A percentile compares a stretch with the other conserved stretches of the same genome.
Evolutionary conservation across 2,888 invertebrate genomes (phyloP).

Genomic region (Diadromus collaris): DNA sequence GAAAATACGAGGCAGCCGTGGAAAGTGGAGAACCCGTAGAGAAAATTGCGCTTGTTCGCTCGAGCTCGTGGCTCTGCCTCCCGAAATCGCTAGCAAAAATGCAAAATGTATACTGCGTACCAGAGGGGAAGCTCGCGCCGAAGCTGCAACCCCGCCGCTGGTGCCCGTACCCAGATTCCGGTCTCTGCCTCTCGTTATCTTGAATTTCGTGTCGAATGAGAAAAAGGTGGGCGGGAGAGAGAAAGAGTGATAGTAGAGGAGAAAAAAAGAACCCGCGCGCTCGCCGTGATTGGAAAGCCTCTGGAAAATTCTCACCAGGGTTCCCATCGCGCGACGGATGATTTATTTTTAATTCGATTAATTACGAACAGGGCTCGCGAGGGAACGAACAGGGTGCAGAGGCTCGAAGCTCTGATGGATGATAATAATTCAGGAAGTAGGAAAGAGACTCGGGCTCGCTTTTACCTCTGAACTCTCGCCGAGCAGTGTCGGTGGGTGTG

Average conservation of each 20-base stretch:
- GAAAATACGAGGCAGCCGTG: constrained; percentile 51
- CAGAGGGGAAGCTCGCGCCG: neutral
- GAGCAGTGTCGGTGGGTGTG: neutral
- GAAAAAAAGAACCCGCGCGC: neutral
- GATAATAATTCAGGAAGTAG: constrained; percentile 32
- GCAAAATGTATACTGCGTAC: constrained; percentile 58
- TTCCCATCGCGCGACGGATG: neutral
- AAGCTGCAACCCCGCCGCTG: constrained; percentile 4
- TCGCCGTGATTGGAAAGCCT: constrained; percentile 24
- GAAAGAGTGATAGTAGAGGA: neutral
- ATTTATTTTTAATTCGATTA: constrained; percentile 22
- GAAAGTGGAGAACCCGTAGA: constrained; percentile 57
- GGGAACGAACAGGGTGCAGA: constrained; percentile 1
- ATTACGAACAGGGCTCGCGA: constrained; percentile 20
- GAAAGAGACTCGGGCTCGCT: constrained; percentile 10
- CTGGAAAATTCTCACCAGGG: neutral
- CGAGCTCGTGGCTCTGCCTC: constrained; percentile 50
- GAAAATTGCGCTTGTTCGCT: constrained; percentile 71
- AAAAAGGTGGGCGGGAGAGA: constrained; percentile 5
- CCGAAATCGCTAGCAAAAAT: constrained; percentile 65
- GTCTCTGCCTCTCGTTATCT: constrained; percentile 53
- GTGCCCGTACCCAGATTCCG: neutral
- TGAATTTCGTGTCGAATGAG: constrained; percentile 53
- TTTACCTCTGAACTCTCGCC: neutral
- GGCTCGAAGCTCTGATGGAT: constrained; percentile 44